Evolutionary conservation across 2,888 invertebrate species (phyloP).

Genomic region (Conistra vaccinii): DNA sequence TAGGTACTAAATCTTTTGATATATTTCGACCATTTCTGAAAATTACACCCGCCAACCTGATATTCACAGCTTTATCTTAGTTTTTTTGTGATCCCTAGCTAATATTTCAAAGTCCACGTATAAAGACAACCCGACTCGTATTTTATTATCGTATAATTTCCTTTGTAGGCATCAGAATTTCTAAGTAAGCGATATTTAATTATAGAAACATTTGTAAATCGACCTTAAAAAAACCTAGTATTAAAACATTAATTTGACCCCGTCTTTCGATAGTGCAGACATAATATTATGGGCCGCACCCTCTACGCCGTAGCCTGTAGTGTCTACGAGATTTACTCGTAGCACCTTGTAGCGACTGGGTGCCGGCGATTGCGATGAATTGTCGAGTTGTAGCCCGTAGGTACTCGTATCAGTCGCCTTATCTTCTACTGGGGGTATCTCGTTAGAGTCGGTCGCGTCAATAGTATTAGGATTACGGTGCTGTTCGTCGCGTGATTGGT

Average conservation of each 20-base stretch:
- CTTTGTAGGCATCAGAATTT: not conserved
- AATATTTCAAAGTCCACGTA: slow-evolving; percentile 25
- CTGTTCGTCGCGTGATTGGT: slow-evolving; percentile 58
- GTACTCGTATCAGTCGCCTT: slow-evolving; percentile 50
- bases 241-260: slow-evolving; percentile 3
- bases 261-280: not conserved
- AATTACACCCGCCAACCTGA: too few species aligned
- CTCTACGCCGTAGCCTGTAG: slow-evolving; percentile 29
- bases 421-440: slow-evolving; percentile 55
- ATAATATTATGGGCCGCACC: slow-evolving; percentile 1
- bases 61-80: slow-evolving; percentile 7
- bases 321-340: slow-evolving; percentile 39
- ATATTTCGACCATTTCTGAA: too few species aligned
- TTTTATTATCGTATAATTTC: slow-evolving; percentile 10
- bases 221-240: slow-evolving; percentile 1
- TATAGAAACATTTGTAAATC: not conserved
- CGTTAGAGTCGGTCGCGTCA: slow-evolving; percentile 60
- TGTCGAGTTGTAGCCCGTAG: slow-evolving; percentile 36
- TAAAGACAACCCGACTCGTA: slow-evolving; percentile 4
- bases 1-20: too few species aligned
- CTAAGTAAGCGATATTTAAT: not conserved
- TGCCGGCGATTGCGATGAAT: slow-evolving; percentile 37
- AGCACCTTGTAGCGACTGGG: slow-evolving; percentile 44
- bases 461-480: slow-evolving; percentile 64
- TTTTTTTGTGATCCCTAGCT: slow-evolving; percentile 16